phyloP scores from a whole-genome alignment of 2,888 invertebrate genomes.

The Pristionchus arcanus region DNA sequence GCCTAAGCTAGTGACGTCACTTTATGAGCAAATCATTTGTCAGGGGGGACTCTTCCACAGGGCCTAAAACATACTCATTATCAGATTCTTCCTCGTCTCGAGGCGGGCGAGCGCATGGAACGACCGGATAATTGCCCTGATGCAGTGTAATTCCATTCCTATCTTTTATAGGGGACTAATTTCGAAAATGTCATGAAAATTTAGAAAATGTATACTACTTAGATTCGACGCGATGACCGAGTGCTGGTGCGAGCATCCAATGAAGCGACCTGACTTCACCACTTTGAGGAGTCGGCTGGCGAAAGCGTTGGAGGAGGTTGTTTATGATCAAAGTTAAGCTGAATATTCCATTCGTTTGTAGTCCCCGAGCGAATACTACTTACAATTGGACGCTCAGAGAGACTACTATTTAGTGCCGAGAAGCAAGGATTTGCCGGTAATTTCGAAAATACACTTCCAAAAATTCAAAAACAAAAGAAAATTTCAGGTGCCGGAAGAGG shows the following conservation, averaged over 20 bases:
- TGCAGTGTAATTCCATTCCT: constrained; percentile 82
- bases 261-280: neutral
- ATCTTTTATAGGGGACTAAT: neutral
- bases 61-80: neutral
- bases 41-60: too few relatives aligned
- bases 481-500: neutral
- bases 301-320: constrained; percentile 20
- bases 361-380: constrained; percentile 38
- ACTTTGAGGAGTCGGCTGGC: neutral
- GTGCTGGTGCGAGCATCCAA: neutral
- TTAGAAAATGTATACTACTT: constrained; percentile 82
- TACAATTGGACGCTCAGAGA: constrained; percentile 33
- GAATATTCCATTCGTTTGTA: neutral
- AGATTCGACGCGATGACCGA: constrained; percentile 4
- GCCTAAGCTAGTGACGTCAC: too few relatives aligned
- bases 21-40: too few relatives aligned
- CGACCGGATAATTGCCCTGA: constrained; percentile 90
- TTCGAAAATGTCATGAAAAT: neutral
- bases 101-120: constrained; percentile 91
- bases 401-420: constrained; percentile 71
- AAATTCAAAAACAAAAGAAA: neutral
- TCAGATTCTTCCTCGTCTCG: constrained; percentile 80
- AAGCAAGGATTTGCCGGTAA: constrained; percentile 83
- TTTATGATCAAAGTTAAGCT: neutral
- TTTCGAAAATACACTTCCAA: neutral